phyloP scores from a whole-genome alignment of 2,888 invertebrate genomes.

The Eristalis intricaria region DNA sequence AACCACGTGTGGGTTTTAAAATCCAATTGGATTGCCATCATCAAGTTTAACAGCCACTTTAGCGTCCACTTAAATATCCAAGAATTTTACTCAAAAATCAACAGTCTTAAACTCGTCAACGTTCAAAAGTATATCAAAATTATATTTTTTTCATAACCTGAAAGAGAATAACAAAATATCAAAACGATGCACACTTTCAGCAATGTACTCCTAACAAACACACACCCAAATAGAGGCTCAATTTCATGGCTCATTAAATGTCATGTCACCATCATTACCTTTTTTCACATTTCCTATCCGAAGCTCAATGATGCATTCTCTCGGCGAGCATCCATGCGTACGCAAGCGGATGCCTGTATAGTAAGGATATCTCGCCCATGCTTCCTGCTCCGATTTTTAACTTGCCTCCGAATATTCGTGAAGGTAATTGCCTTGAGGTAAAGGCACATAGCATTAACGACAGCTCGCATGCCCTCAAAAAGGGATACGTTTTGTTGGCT shows the following conservation, averaged over 20 bases:
- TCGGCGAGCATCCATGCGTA: constrained; percentile 55
- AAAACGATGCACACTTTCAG: constrained; percentile 9
- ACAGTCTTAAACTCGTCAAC: constrained; percentile 6
- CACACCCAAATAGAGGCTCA: constrained; percentile 43
- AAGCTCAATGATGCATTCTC: constrained; percentile 63
- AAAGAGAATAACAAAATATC: constrained; percentile 10
- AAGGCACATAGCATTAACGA: constrained; percentile 32
- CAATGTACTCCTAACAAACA: constrained; percentile 1
- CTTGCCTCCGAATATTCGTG: constrained; percentile 58
- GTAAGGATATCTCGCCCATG: constrained; percentile 35
- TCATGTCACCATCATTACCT: constrained; percentile 65
- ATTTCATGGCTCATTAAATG: constrained; percentile 69
- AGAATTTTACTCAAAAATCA: constrained; percentile 22
- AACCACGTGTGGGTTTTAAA: constrained; percentile 20
- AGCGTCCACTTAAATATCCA: constrained; percentile 22
- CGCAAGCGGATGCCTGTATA: constrained; percentile 37
- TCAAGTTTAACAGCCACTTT: constrained; percentile 34
- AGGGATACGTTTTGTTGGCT: constrained; percentile 40
- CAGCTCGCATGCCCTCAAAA: constrained; percentile 11
- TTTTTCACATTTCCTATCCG: constrained; percentile 61
- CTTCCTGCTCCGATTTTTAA: constrained; percentile 45
- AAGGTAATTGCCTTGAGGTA: constrained; percentile 64
- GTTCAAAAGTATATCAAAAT: constrained; percentile 37
- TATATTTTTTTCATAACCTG: constrained; percentile 44
- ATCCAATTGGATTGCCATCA: constrained; percentile 28